Conservation (phyloP, 2,113 vertebrate species). For the Dicaeum eximium region DNA sequence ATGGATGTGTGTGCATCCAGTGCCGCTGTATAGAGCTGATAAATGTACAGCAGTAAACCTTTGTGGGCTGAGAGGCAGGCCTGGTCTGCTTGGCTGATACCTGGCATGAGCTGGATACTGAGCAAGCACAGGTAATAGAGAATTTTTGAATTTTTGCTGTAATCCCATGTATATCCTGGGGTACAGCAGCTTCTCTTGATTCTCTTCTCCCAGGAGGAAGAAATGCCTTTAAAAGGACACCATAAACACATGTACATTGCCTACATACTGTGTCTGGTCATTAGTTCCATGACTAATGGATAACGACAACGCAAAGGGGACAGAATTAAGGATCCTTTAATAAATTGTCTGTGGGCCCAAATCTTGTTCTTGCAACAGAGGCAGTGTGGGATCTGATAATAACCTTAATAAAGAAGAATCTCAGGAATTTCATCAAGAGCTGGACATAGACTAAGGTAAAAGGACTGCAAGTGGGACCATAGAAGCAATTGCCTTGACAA, state of each 20-base stretch:
- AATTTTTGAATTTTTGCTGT: neutral
- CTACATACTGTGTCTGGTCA: neutral
- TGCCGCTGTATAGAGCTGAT: neutral
- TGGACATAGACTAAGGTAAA: neutral
- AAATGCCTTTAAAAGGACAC: neutral
- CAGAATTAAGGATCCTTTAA: neutral
- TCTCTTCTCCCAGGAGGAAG: neutral
- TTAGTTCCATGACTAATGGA: neutral
- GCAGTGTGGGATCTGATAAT: neutral
- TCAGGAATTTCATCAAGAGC: neutral
- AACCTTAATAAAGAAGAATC: neutral
- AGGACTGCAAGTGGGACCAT: neutral
- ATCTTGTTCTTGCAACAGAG: neutral
- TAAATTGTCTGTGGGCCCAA: neutral
- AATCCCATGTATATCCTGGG: neutral
- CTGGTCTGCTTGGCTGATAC: neutral
- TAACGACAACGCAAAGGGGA: rapidly evolving
- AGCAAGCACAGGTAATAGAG: neutral
- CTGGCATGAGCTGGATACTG: rapidly evolving
- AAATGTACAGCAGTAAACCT: neutral
- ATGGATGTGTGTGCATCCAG: neutral
- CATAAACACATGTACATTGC: neutral
- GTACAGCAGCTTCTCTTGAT: neutral
- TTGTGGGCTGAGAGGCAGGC: neutral
- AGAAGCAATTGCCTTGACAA: neutral